These are phyloP conservation scores for Oreotragus oreotragus DNA, from an alignment of 2,113 vertebrate species.

Conservation along the genomic window DNA sequence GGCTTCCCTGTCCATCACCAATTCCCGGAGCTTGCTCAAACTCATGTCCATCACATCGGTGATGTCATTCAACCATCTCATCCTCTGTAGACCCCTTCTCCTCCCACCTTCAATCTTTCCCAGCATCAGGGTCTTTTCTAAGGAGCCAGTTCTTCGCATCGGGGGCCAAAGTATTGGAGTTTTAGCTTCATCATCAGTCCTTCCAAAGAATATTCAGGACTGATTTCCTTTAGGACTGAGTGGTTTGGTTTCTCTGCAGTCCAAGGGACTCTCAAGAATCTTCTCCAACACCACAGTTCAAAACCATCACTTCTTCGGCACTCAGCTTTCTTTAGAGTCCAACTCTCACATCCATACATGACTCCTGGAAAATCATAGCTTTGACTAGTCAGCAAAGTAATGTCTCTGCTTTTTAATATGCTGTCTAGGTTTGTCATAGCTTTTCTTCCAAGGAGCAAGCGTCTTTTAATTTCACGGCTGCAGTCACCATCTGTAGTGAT, in stretches of 20 bases:
- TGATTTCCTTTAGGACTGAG: background rate
- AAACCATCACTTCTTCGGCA: accelerated
- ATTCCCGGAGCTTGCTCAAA: background rate
- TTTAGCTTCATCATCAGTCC: background rate
- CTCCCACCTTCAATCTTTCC: background rate
- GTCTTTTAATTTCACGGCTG: no score
- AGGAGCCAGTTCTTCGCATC: background rate
- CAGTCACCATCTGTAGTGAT: no score
- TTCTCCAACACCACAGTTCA: background rate
- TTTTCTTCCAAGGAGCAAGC: no score
- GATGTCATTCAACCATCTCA: background rate
- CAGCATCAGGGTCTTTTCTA: background rate
- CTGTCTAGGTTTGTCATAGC: no score
- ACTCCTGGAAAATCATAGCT: background rate
- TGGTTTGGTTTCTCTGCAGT: background rate
- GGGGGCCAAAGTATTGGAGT: background rate
- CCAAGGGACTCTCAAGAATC: background rate
- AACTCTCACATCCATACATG: background rate
- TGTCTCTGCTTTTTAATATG: no score
- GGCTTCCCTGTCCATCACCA: background rate
- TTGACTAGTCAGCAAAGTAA: background rate
- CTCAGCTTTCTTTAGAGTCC: background rate
- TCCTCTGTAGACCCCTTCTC: background rate
- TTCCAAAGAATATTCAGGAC: background rate
- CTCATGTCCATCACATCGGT: accelerated